These are phyloP conservation scores for Oenanthe oenanthe DNA, from an alignment of 2,113 vertebrate genomes.

Conservation along the genomic window DNA sequence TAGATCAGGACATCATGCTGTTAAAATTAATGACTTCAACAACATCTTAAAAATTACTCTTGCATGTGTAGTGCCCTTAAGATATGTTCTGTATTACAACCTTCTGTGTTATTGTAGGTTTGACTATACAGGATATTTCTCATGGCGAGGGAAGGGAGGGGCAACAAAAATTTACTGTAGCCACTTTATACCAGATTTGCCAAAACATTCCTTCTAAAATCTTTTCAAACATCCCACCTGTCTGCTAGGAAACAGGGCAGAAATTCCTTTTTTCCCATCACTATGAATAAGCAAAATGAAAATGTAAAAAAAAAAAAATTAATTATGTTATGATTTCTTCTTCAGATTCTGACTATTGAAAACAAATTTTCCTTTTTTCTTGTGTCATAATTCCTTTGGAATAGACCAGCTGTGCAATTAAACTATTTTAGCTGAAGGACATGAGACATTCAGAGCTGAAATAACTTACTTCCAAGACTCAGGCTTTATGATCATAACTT, in stretches of 20 bases:
- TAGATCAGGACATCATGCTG: neutral
- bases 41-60: neutral
- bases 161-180: neutral
- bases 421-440: slow-evolving; percentile 33
- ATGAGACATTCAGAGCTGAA: slow-evolving; percentile 2
- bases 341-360: neutral
- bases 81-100: neutral
- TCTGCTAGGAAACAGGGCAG: neutral
- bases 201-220: neutral
- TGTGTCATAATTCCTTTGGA: slow-evolving; percentile 34
- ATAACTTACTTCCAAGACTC: neutral
- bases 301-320: neutral
- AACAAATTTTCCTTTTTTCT: neutral
- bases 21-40: neutral
- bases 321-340: neutral
- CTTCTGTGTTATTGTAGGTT: neutral
- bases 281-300: neutral
- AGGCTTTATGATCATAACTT: neutral
- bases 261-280: neutral
- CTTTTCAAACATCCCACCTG: neutral
- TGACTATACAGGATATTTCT: neutral
- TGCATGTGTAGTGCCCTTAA: neutral
- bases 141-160: neutral
- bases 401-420: neutral
- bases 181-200: neutral